phyloP scores from a whole-genome alignment of 2,888 invertebrate species.

The Atethmia centrago region DNA sequence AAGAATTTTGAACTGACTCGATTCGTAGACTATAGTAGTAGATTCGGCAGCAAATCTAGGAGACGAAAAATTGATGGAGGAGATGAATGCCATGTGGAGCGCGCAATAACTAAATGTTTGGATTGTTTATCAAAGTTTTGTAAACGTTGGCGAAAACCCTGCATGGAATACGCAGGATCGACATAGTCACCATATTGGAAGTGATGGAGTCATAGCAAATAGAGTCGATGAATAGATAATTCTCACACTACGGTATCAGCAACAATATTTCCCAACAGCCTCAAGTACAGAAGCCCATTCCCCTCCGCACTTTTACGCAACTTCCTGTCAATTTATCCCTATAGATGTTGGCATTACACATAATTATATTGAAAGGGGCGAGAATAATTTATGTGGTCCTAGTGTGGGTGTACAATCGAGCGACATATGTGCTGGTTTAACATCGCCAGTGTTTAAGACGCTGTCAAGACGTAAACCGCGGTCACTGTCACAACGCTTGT shows the following conservation, averaged over 20 bases:
- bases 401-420: conserved; percentile 39
- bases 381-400: conserved; percentile 42
- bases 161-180: background rate
- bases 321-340: conserved; percentile 65
- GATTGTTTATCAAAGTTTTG: background rate
- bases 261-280: conserved; percentile 32
- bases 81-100: background rate
- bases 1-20: conserved; percentile 19
- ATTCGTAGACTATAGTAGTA: background rate
- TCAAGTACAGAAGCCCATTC: conserved; percentile 50
- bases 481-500: no score
- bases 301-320: conserved; percentile 49
- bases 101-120: background rate
- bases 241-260: conserved; percentile 9
- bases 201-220: background rate
- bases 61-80: background rate
- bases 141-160: background rate
- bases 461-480: no score
- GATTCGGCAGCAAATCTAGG: no score
- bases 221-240: conserved; percentile 9
- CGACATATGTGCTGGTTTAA: conserved; percentile 36
- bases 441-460: conserved; percentile 41
- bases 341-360: conserved; percentile 47
- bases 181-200: background rate
- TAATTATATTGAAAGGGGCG: conserved; percentile 52